Conservation (phyloP, 1,140 invertebrate genomes). For the Meteorus sp. region DNA sequence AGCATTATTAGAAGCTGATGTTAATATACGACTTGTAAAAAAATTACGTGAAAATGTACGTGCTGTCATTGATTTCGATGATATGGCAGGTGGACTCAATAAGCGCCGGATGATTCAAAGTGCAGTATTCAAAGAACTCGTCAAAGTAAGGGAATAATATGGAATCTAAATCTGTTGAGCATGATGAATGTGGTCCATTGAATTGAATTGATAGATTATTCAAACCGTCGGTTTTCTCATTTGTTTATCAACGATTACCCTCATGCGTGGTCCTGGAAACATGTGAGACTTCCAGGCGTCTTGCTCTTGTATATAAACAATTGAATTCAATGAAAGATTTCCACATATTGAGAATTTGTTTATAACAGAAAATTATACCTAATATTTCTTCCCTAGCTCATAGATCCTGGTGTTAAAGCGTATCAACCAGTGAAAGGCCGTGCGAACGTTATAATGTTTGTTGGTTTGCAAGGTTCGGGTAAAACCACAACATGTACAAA, state of each 20-base stretch:
- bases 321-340: no score
- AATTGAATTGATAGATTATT: no score
- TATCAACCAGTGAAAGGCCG: constrained; percentile 95
- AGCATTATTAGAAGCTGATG: constrained; percentile 97
- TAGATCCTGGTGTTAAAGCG: constrained; percentile 97
- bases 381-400: constrained; percentile 68
- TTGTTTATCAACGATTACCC: no score
- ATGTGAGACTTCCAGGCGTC: no score
- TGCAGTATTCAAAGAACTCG: constrained; percentile 97
- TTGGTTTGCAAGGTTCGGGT: constrained; percentile 97
- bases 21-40: constrained; percentile 97
- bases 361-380: constrained; percentile 16
- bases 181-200: no score
- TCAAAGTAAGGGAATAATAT: constrained; percentile 79
- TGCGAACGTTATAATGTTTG: constrained; percentile 99
- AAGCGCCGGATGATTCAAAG: constrained; percentile 99
- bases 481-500: constrained; percentile 99
- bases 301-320: no score
- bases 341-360: no score
- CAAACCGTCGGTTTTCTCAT: no score
- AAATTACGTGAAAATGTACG: constrained; percentile 98
- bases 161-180: no score
- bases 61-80: constrained; percentile 97
- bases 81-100: constrained; percentile 99
- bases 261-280: no score